Percentiles rank a stretch among this genome's conserved stretches.
Conservation (phyloP, 2,888 invertebrate species). For the Ochropleura leucogaster region DNA sequence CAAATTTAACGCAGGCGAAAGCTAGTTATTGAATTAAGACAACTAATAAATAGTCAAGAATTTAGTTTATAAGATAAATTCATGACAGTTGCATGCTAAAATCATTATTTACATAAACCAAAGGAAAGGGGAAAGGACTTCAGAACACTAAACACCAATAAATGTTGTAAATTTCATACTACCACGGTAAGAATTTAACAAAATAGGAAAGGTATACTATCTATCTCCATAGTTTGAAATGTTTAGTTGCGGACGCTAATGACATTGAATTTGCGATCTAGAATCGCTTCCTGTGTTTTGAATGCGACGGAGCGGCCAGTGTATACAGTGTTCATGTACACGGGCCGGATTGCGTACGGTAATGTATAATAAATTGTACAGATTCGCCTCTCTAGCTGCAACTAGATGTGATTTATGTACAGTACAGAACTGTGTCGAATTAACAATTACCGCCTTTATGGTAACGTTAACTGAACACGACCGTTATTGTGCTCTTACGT, state of each 20-base stretch:
- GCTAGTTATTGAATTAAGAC: slow-evolving; percentile 25
- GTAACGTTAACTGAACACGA: slow-evolving; percentile 71
- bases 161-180: slow-evolving; percentile 43
- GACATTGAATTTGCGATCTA: slow-evolving; percentile 75
- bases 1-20: too few species aligned
- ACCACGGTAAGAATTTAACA: slow-evolving; percentile 26
- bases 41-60: slow-evolving; percentile 36
- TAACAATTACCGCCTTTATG: slow-evolving; percentile 83
- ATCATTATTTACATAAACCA: slow-evolving; percentile 46
- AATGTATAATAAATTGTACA: slow-evolving; percentile 81
- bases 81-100: slow-evolving; percentile 31
- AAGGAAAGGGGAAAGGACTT: slow-evolving; percentile 43
- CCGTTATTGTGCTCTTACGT: slow-evolving; percentile 77
- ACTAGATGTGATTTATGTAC: slow-evolving; percentile 86
- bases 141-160: slow-evolving; percentile 42
- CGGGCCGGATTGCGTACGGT: slow-evolving; percentile 58
- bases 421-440: slow-evolving; percentile 85
- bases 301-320: slow-evolving; percentile 63
- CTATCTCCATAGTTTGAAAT: slow-evolving; percentile 35
- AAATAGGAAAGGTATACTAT: slow-evolving; percentile 38
- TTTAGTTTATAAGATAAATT: slow-evolving; percentile 36
- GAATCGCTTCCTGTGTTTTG: slow-evolving; percentile 80
- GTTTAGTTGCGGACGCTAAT: slow-evolving; percentile 60
- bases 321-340: slow-evolving; percentile 40
- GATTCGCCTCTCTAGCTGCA: slow-evolving; percentile 80